phyloP scores from a whole-genome alignment of 2,113 vertebrate species.

The Peucedramus taeniatus region DNA sequence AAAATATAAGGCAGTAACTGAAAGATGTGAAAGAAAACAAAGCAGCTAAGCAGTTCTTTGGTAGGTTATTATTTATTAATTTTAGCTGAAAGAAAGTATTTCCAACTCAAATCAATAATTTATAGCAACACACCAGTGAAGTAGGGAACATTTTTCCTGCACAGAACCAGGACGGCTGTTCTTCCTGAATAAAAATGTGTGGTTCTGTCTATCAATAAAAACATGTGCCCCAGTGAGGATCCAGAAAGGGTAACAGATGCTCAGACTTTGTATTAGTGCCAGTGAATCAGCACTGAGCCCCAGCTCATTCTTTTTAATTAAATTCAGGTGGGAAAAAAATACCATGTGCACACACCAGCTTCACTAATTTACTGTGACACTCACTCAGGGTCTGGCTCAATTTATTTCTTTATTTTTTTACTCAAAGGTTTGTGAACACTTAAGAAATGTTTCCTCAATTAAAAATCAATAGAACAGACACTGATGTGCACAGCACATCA shows the following conservation, averaged over 20 bases:
- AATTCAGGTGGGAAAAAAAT: constrained; percentile 21
- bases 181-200: constrained; percentile 54
- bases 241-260: constrained; percentile 37
- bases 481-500: background rate
- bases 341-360: background rate
- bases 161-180: background rate
- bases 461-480: constrained; percentile 62
- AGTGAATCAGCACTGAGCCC: background rate
- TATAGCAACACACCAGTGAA: constrained; percentile 23
- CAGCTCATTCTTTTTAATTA: constrained; percentile 32
- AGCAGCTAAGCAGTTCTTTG: constrained; percentile 53
- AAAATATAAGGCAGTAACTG: background rate
- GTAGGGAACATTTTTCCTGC: constrained; percentile 18
- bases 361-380: constrained; percentile 45
- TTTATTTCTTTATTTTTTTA: constrained; percentile 33
- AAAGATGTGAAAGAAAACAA: constrained; percentile 41
- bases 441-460: constrained; percentile 59
- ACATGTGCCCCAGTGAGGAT: constrained; percentile 11
- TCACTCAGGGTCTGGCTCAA: constrained; percentile 11
- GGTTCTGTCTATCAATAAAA: constrained; percentile 15
- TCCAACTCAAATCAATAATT: constrained; percentile 61
- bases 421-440: constrained; percentile 57
- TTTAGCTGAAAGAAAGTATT: constrained; percentile 58
- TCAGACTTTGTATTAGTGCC: background rate
- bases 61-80: constrained; percentile 66